Base-by-base conservation (phyloP, 2,113 vertebrate genomes). In the Okapia johnstoni region DNA sequence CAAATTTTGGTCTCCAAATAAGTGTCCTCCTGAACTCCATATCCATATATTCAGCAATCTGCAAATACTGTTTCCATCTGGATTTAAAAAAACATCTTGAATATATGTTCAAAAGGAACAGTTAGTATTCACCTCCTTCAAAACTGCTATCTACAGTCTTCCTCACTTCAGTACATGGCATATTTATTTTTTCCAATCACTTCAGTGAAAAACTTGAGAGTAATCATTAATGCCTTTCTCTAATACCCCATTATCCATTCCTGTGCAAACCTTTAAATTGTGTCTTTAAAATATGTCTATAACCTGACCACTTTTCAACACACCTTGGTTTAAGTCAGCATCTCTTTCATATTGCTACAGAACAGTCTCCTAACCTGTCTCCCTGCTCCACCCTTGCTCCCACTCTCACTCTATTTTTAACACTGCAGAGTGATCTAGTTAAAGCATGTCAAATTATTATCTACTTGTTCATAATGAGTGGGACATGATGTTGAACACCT, bases 71-170 rank as follows among this genome's bases (percentile, higher is more conserved):
- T 50, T 94, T 94, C 55, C 55, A 88, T 26, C 66, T 85, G 36
- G 50, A 96, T 90, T 95, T 88, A 85, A 97, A 97, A 63, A 63
- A 93, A 88, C 15, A 89, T 89, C 33, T 70, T 91, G 58, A 85
- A 89, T 40, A 48, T 33, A 81, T 19, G 28, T 97, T 33, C 63
- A 85, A 92, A 94, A 19, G 8, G 9, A 92, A 48, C n/a, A 63
- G 13, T 91, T 85, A 91, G 54, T 84, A 36, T 70, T 92, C 5
- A 85, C 1, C 19, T 33, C 85, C n/a, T 93, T 28, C 80, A 96
- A 88, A 77, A 43, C 30, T 88, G 40, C 33, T 88, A 97, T 93
- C 36, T 60, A 81, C 5, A 63, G 61, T 63, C 16, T 83, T 94
- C 63, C 23, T 14, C 33, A 84, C 48, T 85, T 66, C 21, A 80